Conservation (phyloP, 1,140 invertebrate genomes). For the Paracyclopina nana region DNA sequence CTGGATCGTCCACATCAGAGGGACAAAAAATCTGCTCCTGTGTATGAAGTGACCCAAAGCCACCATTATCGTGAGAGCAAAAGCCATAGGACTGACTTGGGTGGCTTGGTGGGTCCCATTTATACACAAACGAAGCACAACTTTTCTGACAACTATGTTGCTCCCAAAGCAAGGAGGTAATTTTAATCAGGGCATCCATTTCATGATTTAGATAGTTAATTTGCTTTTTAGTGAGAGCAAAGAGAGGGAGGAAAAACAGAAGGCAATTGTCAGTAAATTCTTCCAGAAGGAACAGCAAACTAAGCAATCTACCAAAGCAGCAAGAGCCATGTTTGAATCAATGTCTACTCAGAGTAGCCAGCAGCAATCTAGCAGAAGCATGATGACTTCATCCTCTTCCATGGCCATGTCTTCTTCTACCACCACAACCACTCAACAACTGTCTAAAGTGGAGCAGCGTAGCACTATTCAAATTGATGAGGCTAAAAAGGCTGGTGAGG, state of each 20-base stretch:
- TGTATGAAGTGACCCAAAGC: constrained; percentile 13
- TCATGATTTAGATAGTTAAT: too few species aligned
- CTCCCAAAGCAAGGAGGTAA: constrained; percentile 13
- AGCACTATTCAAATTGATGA: not conserved
- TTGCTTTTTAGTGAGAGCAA: too few species aligned
- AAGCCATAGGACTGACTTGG: constrained; percentile 10
- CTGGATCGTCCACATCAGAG: constrained; percentile 13
- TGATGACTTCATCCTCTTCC: too few species aligned
- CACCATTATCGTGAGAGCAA: constrained; percentile 10
- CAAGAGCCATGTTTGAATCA: too few species aligned
- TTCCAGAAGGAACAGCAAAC: constrained; percentile 11
- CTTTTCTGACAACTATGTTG: constrained; percentile 7
- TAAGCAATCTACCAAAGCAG: too few species aligned
- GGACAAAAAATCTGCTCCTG: constrained; percentile 5
- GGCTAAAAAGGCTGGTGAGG: constrained; percentile 5
- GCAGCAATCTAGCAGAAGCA: too few species aligned
- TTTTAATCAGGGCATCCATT: too few species aligned
- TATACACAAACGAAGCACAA: constrained; percentile 11
- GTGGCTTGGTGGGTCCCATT: constrained; percentile 8
- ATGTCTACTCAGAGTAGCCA: too few species aligned
- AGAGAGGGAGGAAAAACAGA: constrained; percentile 9
- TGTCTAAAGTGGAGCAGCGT: not conserved
- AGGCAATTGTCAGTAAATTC: constrained; percentile 14
- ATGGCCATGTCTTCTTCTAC: too few species aligned
- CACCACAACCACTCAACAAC: not conserved